Evolutionary conservation across 2,888 invertebrate species (phyloP).

Genomic region (Dryococelus australis): DNA sequence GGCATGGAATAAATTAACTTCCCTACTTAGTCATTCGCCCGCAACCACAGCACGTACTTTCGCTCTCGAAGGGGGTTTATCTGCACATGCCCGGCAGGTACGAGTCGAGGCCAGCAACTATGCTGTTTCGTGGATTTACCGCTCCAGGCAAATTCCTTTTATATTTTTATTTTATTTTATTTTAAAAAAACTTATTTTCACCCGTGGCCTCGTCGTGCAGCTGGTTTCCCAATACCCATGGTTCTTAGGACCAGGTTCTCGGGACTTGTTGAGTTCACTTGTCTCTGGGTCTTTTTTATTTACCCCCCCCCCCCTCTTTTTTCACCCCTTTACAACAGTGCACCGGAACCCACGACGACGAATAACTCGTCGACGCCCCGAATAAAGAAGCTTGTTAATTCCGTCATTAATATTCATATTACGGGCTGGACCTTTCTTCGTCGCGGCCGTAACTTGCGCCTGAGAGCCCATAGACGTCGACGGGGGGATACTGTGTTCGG

Average conservation of each 20-base stretch:
- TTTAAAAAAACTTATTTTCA: too few relatives aligned
- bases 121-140: too few relatives aligned
- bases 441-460: not conserved
- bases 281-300: not conserved
- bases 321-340: not conserved
- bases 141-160: too few relatives aligned
- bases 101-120: too few relatives aligned
- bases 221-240: not conserved
- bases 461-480: not conserved
- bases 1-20: too few relatives aligned
- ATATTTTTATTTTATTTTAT: too few relatives aligned
- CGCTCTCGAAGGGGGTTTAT: too few relatives aligned
- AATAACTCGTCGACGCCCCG: not conserved
- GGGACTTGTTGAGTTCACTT: not conserved
- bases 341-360: not conserved
- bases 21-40: too few relatives aligned
- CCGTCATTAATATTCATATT: slow-evolving; percentile 25
- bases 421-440: not conserved
- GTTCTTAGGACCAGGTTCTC: not conserved
- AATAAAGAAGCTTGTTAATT: slow-evolving; percentile 27
- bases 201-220: not conserved
- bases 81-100: too few relatives aligned
- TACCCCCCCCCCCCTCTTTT: too few relatives aligned
- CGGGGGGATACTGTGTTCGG: not conserved
- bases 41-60: too few relatives aligned